A percentile compares a stretch with the other conserved stretches of the same genome.
Conservation (phyloP, 2,797 vertebrate species). For the Naso thynnoides region DNA sequence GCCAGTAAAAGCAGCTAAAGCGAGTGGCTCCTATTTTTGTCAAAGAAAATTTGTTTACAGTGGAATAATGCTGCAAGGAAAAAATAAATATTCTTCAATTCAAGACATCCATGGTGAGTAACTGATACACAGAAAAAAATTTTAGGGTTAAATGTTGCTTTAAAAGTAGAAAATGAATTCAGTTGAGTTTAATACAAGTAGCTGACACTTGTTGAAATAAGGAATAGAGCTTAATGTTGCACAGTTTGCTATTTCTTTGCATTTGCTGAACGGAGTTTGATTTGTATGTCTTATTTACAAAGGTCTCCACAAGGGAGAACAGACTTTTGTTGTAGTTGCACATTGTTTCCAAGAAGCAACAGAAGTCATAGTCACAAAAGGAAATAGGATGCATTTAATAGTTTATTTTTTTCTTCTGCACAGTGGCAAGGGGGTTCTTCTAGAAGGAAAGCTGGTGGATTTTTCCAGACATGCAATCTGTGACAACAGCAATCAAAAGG, state of each 20-base stretch:
- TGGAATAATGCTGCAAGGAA: no score
- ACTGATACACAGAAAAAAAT: no score
- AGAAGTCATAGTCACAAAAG: no score
- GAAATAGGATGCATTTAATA: background rate
- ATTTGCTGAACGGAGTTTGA: background rate
- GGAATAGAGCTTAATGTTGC: background rate
- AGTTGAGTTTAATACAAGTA: background rate
- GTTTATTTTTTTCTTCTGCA: background rate
- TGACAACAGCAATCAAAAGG: slow-evolving; percentile 86
- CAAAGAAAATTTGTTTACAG: no score
- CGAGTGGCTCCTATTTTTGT: no score
- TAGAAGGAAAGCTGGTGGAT: slow-evolving; percentile 88
- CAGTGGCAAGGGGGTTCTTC: slow-evolving; percentile 86
- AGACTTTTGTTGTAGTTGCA: background rate
- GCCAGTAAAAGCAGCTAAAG: no score
- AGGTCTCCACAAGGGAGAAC: background rate
- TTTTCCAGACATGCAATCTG: slow-evolving; percentile 87
- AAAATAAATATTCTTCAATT: no score
- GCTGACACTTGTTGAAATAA: background rate
- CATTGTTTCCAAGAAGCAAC: background rate
- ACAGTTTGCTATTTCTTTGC: background rate
- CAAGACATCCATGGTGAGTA: no score
- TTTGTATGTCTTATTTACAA: background rate
- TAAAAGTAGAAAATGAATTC: background rate
- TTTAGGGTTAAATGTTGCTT: no score